phyloP scores from a whole-genome alignment of 2,888 invertebrate species.

The Mimumesa dahlbomi region DNA sequence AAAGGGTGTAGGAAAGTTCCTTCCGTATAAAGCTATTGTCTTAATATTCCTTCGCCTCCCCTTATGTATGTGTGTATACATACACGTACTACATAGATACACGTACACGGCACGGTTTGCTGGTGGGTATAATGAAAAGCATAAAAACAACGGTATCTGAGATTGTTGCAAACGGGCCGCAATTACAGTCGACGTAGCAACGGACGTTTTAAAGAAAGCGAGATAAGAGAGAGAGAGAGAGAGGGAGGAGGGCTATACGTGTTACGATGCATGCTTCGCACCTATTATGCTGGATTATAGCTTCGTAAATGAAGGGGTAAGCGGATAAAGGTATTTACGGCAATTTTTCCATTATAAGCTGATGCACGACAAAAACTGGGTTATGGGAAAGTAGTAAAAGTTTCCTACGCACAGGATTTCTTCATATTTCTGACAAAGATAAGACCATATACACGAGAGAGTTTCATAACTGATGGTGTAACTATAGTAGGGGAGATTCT shows the following conservation, averaged over 20 bases:
- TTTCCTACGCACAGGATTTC: not conserved
- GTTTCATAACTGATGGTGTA: no score
- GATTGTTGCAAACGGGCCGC: slow-evolving; percentile 2
- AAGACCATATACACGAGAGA: no score
- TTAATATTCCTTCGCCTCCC: no score
- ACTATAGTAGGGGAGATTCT: no score
- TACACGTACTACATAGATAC: no score
- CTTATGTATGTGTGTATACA: no score
- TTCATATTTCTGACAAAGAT: not conserved
- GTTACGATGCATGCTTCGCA: slow-evolving; percentile 33
- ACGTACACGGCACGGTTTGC: not conserved
- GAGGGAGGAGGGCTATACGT: no score
- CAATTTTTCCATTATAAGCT: slow-evolving; percentile 38
- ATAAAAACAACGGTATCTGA: not conserved
- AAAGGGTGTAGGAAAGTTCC: no score
- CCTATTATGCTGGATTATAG: slow-evolving; percentile 38
- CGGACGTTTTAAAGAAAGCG: slow-evolving; percentile 24
- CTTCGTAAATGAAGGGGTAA: slow-evolving; percentile 14
- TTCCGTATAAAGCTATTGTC: no score
- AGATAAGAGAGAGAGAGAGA: slow-evolving; percentile 29
- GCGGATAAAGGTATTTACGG: slow-evolving; percentile 29
- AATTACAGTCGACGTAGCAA: slow-evolving; percentile 17
- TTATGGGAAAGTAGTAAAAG: not conserved
- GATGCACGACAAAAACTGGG: not conserved
- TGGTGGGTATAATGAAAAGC: not conserved